Evolutionary conservation across 2,888 invertebrate species (phyloP).

Genomic region (Maniola hyperantus): DNA sequence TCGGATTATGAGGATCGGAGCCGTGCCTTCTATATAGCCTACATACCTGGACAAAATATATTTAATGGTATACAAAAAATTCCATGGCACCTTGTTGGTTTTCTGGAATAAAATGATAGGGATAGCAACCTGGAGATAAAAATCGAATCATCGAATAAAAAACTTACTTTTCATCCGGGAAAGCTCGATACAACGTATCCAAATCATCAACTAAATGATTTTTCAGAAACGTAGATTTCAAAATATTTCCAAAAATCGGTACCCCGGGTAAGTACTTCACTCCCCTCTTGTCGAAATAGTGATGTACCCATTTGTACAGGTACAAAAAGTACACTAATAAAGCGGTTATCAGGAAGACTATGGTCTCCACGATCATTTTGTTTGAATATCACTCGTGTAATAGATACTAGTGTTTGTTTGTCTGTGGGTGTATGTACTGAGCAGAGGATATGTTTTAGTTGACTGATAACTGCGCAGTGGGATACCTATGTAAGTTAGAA

Average conservation of each 20-base stretch:
- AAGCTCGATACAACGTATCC: slow-evolving; percentile 56
- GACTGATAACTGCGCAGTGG: slow-evolving; percentile 18
- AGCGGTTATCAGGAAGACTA: slow-evolving; percentile 55
- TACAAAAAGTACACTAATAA: slow-evolving; percentile 53
- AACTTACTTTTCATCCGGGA: slow-evolving; percentile 55
- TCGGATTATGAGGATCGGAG: slow-evolving; percentile 66
- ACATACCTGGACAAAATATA: slow-evolving; percentile 59
- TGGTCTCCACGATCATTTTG: slow-evolving; percentile 61
- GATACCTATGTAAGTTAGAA: neutral
- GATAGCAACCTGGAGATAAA: no score
- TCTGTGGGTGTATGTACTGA: neutral
- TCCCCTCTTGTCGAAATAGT: slow-evolving; percentile 51
- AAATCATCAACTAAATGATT: slow-evolving; percentile 58
- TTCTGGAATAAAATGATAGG: neutral
- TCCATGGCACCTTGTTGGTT: no score
- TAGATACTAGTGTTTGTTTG: neutral
- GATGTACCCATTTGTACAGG: slow-evolving; percentile 50
- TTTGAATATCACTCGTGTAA: slow-evolving; percentile 4
- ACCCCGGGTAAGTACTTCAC: slow-evolving; percentile 58
- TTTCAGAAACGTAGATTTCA: slow-evolving; percentile 48
- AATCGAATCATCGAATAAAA: neutral
- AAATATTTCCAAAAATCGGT: slow-evolving; percentile 64
- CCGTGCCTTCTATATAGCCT: slow-evolving; percentile 66
- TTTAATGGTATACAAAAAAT: neutral
- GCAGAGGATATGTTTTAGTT: slow-evolving; percentile 1